Evolutionary conservation across 2,888 invertebrate genomes (phyloP), one percentile per base, ranked within the genome.

Genomic region (Sarcophaga caerulescens): DNA sequence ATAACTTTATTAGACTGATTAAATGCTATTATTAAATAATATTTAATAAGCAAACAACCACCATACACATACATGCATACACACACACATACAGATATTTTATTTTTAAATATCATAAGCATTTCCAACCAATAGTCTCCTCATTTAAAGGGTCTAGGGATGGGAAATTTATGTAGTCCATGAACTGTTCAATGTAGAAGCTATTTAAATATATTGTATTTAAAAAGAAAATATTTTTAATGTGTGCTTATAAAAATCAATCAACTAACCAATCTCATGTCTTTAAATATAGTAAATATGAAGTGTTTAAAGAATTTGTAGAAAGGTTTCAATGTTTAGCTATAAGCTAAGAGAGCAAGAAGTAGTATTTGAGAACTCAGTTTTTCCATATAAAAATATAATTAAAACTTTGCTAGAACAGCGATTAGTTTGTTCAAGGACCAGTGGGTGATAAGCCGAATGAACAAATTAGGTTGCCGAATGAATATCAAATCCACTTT

Each of bases 1-100:
- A 82, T 57, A 83, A 85, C 81, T 74, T 63, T 75, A 86, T 84
- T 84, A 86, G 86, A 86, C 86, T 86, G 86, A 86, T 83, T 73
- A 85, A 65, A 68, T 57, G 47, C 62, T 78, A 75, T 81, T 83
- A 78, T 87, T 76, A 81, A 76, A 71, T 68, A 69, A 21, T 86
- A 84, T 69, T 77, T 63, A 59, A 44, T 77, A 52, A 81, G 83
- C 80, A 73, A 73, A 25, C 68, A 69, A 52, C 52, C 52, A 52
- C 52, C 52, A 35, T 35, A 35, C 14, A 52, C 5, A 17, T 52
- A 17, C 52, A 52, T 17, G 17, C 52, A 52, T 52, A 52, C 84
- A 78, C 66, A 73, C 66, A 76, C 73, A 75, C 52, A 11, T 74
- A 74, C 45, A 70, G 44, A 69, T 83, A 79, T 45, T 79, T 65